Evolutionary conservation across 2,113 vertebrate genomes (phyloP).

Genomic region (Ovis canadensis): DNA sequence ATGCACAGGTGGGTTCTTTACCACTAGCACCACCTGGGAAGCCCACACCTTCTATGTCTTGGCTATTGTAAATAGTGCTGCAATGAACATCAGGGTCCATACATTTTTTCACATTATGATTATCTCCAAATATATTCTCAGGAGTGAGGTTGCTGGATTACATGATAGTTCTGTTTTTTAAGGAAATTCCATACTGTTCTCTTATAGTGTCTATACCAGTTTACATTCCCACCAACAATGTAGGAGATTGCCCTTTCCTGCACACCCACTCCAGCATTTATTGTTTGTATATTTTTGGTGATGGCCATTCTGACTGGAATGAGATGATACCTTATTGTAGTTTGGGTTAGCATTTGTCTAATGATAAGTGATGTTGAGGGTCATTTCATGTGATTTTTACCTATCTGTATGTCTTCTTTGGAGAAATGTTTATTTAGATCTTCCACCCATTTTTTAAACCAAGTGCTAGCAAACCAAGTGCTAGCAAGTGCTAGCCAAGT

Average conservation of each 20-base stretch:
- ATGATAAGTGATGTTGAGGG: neutral
- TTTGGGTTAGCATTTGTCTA: neutral
- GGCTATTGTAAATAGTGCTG: neutral
- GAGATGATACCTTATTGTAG: neutral
- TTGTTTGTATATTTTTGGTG: neutral
- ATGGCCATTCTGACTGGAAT: neutral
- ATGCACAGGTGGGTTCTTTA: neutral
- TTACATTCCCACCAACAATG: neutral
- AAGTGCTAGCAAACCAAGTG: neutral
- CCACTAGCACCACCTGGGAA: neutral
- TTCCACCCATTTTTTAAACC: neutral
- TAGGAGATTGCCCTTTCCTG: neutral
- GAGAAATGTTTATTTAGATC: neutral
- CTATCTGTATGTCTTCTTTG: neutral
- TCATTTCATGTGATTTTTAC: neutral
- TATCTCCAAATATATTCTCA: neutral
- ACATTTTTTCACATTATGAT: neutral
- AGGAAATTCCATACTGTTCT: neutral
- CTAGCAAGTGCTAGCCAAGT: neutral
- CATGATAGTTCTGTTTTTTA: neutral
- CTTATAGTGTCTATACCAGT: neutral
- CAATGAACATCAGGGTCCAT: neutral
- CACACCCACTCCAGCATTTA: neutral
- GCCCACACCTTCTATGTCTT: neutral
- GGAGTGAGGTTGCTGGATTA: neutral